Conservation (phyloP, 1,140 invertebrate genomes). For the Caenorhabditis briggsae region DNA sequence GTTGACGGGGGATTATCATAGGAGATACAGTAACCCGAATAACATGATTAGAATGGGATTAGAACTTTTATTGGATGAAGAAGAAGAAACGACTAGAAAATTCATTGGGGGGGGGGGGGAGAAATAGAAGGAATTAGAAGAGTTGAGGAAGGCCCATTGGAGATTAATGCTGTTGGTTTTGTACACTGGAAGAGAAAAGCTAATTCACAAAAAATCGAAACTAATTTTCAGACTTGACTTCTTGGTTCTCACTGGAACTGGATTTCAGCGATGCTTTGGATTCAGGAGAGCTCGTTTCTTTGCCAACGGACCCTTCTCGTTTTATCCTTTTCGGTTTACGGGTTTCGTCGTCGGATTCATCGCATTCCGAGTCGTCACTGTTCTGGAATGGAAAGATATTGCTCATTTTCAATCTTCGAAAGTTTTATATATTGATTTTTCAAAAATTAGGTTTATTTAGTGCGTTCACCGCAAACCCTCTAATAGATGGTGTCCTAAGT, state of each 20-base stretch:
- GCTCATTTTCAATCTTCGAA: too few species aligned
- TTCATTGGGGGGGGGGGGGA: not conserved
- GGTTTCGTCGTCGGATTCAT: constrained; percentile 11
- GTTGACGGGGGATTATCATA: constrained; percentile 41
- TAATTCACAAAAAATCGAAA: not conserved
- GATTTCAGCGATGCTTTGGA: constrained; percentile 34
- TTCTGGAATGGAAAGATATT: not conserved
- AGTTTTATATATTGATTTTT: too few species aligned
- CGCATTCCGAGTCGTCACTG: constrained; percentile 29
- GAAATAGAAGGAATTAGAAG: not conserved
- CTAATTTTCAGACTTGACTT: constrained; percentile 13
- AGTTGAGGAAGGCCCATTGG: not conserved
- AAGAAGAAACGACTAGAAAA: constrained; percentile 24
- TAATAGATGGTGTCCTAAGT: too few species aligned
- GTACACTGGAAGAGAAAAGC: not conserved
- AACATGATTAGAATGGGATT: constrained; percentile 51
- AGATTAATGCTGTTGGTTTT: not conserved
- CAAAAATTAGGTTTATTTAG: too few species aligned
- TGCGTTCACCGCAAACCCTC: too few species aligned
- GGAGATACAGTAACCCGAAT: constrained; percentile 19
- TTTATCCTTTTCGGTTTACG: constrained; percentile 36
- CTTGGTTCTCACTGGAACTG: not conserved
- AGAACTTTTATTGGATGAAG: not conserved
- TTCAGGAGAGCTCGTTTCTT: constrained; percentile 29
- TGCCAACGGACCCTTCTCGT: not conserved